These are phyloP conservation scores for Corydoras maculifer DNA, from an alignment of 2,113 vertebrate species.

Conservation along the genomic window DNA sequence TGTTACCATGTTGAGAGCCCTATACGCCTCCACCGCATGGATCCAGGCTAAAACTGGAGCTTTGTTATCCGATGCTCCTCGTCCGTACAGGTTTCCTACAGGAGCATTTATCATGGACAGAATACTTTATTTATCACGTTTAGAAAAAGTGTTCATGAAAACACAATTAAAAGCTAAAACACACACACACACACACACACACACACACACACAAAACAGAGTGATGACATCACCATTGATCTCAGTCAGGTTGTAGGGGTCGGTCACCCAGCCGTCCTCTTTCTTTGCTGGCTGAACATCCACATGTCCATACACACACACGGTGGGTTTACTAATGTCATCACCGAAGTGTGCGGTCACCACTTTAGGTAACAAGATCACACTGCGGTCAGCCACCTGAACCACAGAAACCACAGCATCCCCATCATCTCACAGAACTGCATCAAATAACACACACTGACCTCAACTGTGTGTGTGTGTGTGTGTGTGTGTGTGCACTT, in stretches of 20 bases:
- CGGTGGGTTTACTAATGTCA: conserved; percentile 68
- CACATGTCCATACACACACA: conserved; percentile 85
- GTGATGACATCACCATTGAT: conserved; percentile 64
- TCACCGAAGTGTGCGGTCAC: conserved; percentile 75
- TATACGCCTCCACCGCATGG: conserved; percentile 69
- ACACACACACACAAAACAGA: not conserved
- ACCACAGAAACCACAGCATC: not conserved
- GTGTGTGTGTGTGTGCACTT: not conserved
- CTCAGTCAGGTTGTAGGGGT: conserved; percentile 78
- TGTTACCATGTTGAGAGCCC: conserved; percentile 60
- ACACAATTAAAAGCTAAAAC: not conserved
- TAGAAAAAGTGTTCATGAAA: not conserved
- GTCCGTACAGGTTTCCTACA: conserved; percentile 70
- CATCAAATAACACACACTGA: not conserved
- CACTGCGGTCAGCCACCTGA: conserved; percentile 69
- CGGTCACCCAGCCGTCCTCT: conserved; percentile 78
- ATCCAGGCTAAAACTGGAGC: conserved; percentile 75
- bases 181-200: conserved; percentile 1
- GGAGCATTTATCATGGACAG: not conserved
- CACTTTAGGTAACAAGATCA: conserved; percentile 70
- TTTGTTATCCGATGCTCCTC: conserved; percentile 77
- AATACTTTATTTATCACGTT: no score
- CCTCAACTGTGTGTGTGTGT: not conserved
- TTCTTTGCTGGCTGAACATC: conserved; percentile 83
- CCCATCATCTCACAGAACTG: no score